Base-by-base conservation (phyloP, 2,113 vertebrate genomes). In the Odontophorus gujanensis region DNA sequence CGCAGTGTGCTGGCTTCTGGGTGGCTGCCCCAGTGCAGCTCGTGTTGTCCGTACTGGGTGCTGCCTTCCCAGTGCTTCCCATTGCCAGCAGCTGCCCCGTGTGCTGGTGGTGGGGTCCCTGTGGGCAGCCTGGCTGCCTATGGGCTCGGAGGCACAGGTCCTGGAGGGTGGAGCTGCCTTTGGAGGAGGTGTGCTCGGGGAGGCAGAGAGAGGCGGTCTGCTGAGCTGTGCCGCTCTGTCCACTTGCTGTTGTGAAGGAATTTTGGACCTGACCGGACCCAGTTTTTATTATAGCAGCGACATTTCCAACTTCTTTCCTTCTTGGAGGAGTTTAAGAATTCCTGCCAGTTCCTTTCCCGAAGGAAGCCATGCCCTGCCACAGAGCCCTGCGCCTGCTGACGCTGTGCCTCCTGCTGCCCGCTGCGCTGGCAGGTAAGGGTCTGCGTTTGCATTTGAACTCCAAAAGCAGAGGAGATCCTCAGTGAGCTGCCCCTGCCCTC, bases 351-450 rank as follows among this genome's bases (percentile, higher is more conserved):
- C 82, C 73, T 93, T 74, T 88, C 91, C 87, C 11, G 87, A 79
- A 92, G 81, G 72, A 88, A 96, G 94, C 96, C 92, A 97, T 97
- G 97, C 22, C 95, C 84, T 79, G 10, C 77, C 82, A 87, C 84
- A 87, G 96, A 89, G 96, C 90, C 92, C 79, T 95, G 81, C 9
- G 15, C 84, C 90, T 98, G 67, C 85, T 96, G 18, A 45, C 13
- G 9, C 89, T 98, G 32, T 96, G 93, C 0, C 89, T 95, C 89
- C 77, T 96, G 69, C 89, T 98, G 63, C 96, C 98, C 38, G 91
- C 90, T 21, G 97, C 94, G 63, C 97, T 98, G 94, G 95, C 98
- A 97, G 98, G 98, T 98, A 97, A 96, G 93, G 59, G 87, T 78
- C 30, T 92, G 61, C 26, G 10, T 47, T 92, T 81, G 74, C 28